A percentile compares a stretch with the other conserved stretches of the same genome.
Conservation (phyloP, 2,888 invertebrate genomes). For the Acleris cristana region DNA sequence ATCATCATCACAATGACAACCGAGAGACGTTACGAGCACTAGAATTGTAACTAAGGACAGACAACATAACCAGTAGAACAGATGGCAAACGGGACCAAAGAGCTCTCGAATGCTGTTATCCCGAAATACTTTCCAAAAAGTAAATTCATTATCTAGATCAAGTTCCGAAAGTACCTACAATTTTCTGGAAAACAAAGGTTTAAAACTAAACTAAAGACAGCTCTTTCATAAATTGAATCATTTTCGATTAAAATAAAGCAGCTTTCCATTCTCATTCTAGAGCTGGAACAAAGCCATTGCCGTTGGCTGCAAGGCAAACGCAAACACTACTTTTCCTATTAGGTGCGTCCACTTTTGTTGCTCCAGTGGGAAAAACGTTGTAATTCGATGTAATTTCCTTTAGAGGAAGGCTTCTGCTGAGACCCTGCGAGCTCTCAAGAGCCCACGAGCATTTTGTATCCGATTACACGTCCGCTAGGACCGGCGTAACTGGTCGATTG, state of each 20-base stretch:
- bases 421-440: conserved; percentile 55
- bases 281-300: conserved; percentile 26
- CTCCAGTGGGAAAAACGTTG: conserved; percentile 52
- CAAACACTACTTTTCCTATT: conserved; percentile 38
- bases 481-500: conserved; percentile 60
- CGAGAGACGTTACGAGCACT: too few species aligned
- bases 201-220: background rate
- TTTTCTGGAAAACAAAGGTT: background rate
- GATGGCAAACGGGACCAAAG: too few species aligned
- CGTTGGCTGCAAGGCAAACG: conserved; percentile 30
- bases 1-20: too few species aligned
- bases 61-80: too few species aligned
- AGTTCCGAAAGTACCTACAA: too few species aligned
- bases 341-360: conserved; percentile 49
- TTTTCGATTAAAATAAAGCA: conserved; percentile 24
- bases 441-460: conserved; percentile 69
- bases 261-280: conserved; percentile 12
- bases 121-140: too few species aligned
- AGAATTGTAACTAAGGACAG: too few species aligned
- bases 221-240: conserved; percentile 10
- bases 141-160: too few species aligned
- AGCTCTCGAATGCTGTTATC: too few species aligned
- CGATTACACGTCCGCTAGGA: conserved; percentile 67
- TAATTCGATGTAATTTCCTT: conserved; percentile 65
- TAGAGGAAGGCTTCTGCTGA: conserved; percentile 55